Evolutionary conservation across 2,888 invertebrate genomes (phyloP).

Genomic region (Troides aeacus): DNA sequence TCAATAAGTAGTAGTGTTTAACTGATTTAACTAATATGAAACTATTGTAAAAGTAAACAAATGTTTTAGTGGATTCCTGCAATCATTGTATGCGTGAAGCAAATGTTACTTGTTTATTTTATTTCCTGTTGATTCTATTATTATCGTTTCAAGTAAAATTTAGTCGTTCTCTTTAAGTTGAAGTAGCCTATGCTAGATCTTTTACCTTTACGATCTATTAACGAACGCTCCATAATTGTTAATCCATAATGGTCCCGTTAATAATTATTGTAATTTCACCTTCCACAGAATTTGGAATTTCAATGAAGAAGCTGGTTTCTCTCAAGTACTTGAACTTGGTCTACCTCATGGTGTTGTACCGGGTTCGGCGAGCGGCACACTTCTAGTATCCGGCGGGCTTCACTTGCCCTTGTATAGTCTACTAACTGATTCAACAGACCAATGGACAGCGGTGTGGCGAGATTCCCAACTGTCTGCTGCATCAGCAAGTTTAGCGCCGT

Average conservation of each 20-base stretch:
- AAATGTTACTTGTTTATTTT: too few species aligned
- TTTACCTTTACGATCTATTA: too few species aligned
- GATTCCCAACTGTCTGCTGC: slow-evolving; percentile 76
- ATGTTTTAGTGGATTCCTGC: too few species aligned
- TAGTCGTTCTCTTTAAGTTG: too few species aligned
- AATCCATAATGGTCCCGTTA: background rate
- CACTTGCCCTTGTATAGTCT: slow-evolving; percentile 76
- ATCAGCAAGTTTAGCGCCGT: slow-evolving; percentile 79
- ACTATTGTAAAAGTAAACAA: too few species aligned
- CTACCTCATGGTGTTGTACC: slow-evolving; percentile 83
- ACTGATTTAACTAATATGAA: too few species aligned
- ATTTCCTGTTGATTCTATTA: too few species aligned
- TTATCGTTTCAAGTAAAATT: too few species aligned
- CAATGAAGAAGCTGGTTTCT: slow-evolving; percentile 85
- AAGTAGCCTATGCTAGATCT: too few species aligned
- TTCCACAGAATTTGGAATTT: slow-evolving; percentile 83
- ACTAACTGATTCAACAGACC: slow-evolving; percentile 61
- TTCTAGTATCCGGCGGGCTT: slow-evolving; percentile 82
- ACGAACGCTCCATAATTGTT: too few species aligned
- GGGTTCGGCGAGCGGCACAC: slow-evolving; percentile 82
- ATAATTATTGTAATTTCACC: background rate
- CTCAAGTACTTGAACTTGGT: slow-evolving; percentile 83
- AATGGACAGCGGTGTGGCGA: slow-evolving; percentile 70
- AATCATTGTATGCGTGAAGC: too few species aligned
- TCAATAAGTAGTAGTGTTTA: too few species aligned